These are phyloP conservation scores for Neodiprion pinetum DNA, from an alignment of 1,140 invertebrate species.

Conservation along the genomic window DNA sequence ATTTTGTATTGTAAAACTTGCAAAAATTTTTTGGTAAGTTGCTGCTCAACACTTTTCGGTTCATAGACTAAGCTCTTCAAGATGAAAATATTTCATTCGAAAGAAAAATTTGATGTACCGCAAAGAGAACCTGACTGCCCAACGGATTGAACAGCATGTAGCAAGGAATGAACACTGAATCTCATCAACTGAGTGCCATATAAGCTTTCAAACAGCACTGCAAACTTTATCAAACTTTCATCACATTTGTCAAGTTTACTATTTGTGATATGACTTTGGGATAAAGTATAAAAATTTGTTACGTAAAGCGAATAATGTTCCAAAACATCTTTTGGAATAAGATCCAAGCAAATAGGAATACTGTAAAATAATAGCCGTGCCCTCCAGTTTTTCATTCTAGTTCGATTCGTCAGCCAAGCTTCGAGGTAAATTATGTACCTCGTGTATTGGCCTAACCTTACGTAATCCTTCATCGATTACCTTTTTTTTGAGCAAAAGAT, in stretches of 20 bases:
- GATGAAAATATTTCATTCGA: conserved; percentile 25
- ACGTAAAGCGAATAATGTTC: conserved; percentile 18
- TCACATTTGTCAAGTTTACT: conserved; percentile 19
- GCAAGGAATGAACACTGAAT: conserved; percentile 23
- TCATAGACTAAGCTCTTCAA: conserved; percentile 21
- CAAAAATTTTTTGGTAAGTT: conserved; percentile 25
- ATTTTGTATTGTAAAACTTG: neutral
- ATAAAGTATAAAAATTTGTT: conserved; percentile 15
- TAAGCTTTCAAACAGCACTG: conserved; percentile 13
- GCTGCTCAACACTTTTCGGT: conserved; percentile 22
- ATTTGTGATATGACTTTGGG: conserved; percentile 8
- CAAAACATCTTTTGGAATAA: neutral
- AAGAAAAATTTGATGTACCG: conserved; percentile 24
- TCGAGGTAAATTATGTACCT: conserved; percentile 20
- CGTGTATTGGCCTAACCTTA: conserved; percentile 21
- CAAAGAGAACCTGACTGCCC: conserved; percentile 24
- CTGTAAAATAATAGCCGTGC: conserved; percentile 24
- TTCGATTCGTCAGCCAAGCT: conserved; percentile 13
- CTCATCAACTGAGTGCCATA: conserved; percentile 21
- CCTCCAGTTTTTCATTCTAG: conserved; percentile 28
- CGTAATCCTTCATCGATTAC: conserved; percentile 23
- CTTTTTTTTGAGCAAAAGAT: neutral
- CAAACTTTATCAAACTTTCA: conserved; percentile 18
- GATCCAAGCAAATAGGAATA: conserved; percentile 21
- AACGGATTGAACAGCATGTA: conserved; percentile 22